A percentile compares a stretch with the other conserved stretches of the same genome.
phyloP scores from a whole-genome alignment of 1,140 invertebrate genomes.

The Heliconius hewitsoni region DNA sequence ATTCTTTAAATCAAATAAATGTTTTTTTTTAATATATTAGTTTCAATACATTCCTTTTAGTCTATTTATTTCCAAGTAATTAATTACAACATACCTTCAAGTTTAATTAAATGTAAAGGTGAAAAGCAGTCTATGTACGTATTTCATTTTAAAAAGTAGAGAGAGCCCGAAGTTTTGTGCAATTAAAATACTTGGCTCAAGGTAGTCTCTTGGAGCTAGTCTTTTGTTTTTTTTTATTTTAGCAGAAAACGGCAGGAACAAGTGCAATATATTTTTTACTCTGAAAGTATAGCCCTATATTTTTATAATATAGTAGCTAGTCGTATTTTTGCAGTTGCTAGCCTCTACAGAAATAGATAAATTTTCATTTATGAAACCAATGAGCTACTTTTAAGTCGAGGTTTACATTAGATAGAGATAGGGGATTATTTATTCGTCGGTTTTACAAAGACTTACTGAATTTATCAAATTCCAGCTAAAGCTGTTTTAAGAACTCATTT shows the following conservation, averaged over 20 bases:
- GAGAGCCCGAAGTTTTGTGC: background rate
- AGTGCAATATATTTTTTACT: background rate
- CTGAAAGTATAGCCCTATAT: too few relatives aligned
- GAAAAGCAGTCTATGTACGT: background rate
- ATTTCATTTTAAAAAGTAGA: constrained; percentile 12
- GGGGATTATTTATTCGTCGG: too few relatives aligned
- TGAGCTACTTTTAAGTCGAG: too few relatives aligned
- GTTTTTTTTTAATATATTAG: too few relatives aligned
- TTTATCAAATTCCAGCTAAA: background rate
- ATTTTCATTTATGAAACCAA: too few relatives aligned
- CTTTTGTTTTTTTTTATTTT: constrained; percentile 6
- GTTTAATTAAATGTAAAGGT: background rate
- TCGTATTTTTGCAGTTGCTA: too few relatives aligned
- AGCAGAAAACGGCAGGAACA: background rate
- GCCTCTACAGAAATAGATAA: too few relatives aligned
- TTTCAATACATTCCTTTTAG: background rate
- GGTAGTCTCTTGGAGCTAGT: background rate
- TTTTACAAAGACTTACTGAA: too few relatives aligned
- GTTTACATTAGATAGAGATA: too few relatives aligned
- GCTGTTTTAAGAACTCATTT: background rate
- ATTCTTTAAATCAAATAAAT: too few relatives aligned
- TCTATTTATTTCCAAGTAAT: background rate
- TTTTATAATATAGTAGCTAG: too few relatives aligned
- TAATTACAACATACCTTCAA: background rate
- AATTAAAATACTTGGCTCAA: constrained; percentile 21